phyloP scores from a whole-genome alignment of 2,113 vertebrate species.

The Sander vitreus region DNA sequence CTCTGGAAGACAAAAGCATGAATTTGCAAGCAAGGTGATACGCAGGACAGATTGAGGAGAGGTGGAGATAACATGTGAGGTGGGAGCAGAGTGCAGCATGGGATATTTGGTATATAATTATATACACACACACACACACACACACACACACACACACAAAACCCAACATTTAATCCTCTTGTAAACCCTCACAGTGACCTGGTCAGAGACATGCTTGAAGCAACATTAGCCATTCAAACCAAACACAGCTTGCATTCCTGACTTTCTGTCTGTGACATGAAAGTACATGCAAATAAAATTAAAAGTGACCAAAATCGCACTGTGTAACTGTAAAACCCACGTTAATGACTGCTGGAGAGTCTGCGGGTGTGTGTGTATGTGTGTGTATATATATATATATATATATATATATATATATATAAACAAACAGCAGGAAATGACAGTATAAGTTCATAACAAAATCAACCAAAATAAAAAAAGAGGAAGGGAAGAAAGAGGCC shows the following conservation, averaged over 20 bases:
- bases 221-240: conserved; percentile 37
- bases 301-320: conserved; percentile 80
- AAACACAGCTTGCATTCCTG: conserved; percentile 52
- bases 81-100: conserved; percentile 10
- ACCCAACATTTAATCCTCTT: conserved; percentile 27
- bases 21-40: conserved; percentile 21
- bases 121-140: not conserved
- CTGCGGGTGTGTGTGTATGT: not conserved
- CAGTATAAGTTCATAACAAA: conserved; percentile 49
- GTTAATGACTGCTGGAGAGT: conserved; percentile 66
- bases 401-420: too few relatives aligned
- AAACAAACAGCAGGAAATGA: conserved; percentile 43
- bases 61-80: conserved; percentile 3
- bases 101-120: not conserved
- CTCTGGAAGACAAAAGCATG: conserved; percentile 34
- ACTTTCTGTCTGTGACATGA: conserved; percentile 15
- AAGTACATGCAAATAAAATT: conserved; percentile 29
- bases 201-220: conserved; percentile 27
- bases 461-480: conserved; percentile 31
- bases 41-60: conserved; percentile 7
- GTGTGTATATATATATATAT: not conserved
- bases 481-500: conserved; percentile 44
- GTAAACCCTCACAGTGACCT: conserved; percentile 20
- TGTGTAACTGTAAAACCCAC: conserved; percentile 83
- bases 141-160: not conserved